These are phyloP conservation scores for Yasuhikotakia modesta DNA, from an alignment of 2,797 vertebrate species.

Conservation along the genomic window DNA sequence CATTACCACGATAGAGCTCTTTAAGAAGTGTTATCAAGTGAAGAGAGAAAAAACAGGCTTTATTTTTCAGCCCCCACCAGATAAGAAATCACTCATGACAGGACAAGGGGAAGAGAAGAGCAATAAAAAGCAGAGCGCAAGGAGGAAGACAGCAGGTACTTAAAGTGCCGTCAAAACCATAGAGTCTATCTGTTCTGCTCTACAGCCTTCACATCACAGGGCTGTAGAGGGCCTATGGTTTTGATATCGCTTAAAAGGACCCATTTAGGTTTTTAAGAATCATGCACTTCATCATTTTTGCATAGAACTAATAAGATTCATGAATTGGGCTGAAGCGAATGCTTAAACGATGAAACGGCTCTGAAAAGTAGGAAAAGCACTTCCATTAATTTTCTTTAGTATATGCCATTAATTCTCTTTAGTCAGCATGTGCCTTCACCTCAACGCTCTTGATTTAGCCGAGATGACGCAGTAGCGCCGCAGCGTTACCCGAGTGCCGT, in stretches of 20 bases:
- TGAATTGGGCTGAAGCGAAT: slow-evolving; percentile 13
- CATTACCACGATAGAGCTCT: slow-evolving; percentile 67
- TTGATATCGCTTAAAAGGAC: slow-evolving; percentile 66
- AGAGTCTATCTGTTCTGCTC: slow-evolving; percentile 64
- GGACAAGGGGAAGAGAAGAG: slow-evolving; percentile 61
- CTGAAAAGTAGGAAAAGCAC: slow-evolving; percentile 7
- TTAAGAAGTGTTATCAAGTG: slow-evolving; percentile 69
- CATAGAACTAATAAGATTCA: slow-evolving; percentile 49
- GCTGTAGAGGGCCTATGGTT: slow-evolving; percentile 67
- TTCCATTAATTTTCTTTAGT: slow-evolving; percentile 40
- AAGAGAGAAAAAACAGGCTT: slow-evolving; percentile 70
- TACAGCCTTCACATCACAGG: slow-evolving; percentile 62
- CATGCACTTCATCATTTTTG: slow-evolving; percentile 47
- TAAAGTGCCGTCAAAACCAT: slow-evolving; percentile 67
- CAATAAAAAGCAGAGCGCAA: slow-evolving; percentile 68
- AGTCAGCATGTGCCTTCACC: slow-evolving; percentile 26
- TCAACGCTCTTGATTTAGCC: slow-evolving; percentile 41
- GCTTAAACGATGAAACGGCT: background rate
- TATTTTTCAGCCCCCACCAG: slow-evolving; percentile 78
- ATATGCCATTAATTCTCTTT: slow-evolving; percentile 45
- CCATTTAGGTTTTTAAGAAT: slow-evolving; percentile 62
- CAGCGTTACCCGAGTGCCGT: slow-evolving; percentile 28
- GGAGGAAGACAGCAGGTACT: slow-evolving; percentile 74
- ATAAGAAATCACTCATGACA: slow-evolving; percentile 69
- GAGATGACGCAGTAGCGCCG: slow-evolving; percentile 46